Conservation (phyloP, 2,888 invertebrate species). For the Dione vanillae region DNA sequence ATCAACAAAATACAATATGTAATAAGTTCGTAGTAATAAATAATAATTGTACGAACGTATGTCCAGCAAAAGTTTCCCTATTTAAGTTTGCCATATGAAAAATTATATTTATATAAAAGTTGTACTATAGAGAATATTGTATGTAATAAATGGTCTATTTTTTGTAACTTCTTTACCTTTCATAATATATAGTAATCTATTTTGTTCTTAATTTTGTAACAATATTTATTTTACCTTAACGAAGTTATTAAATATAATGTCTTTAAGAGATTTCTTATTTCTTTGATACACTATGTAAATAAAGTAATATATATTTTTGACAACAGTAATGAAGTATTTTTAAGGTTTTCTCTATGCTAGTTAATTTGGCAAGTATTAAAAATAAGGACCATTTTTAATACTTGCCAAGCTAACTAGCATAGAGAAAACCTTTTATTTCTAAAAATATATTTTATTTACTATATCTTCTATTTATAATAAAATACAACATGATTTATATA, state of each 20-base stretch:
- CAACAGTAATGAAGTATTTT: too few relatives aligned
- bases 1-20: not conserved
- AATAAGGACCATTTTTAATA: too few relatives aligned
- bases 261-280: too few relatives aligned
- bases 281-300: too few relatives aligned
- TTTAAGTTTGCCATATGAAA: not conserved
- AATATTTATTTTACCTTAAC: not conserved
- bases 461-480: not conserved
- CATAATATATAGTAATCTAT: not conserved
- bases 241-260: too few relatives aligned
- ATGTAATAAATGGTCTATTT: not conserved
- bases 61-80: slow-evolving; percentile 1
- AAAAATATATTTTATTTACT: not conserved
- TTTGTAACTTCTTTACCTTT: not conserved
- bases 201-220: not conserved
- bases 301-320: too few relatives aligned
- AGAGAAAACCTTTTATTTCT: too few relatives aligned
- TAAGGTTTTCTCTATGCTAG: too few relatives aligned
- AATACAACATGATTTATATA: slow-evolving; percentile 3
- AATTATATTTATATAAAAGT: not conserved
- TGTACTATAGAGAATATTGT: too few relatives aligned
- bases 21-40: not conserved
- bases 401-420: too few relatives aligned
- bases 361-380: too few relatives aligned
- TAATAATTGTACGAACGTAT: slow-evolving; percentile 5